Evolutionary conservation across 2,888 invertebrate genomes (phyloP), one percentile per base, ranked within the genome.

Genomic region (Tenthredo distinguenda): DNA sequence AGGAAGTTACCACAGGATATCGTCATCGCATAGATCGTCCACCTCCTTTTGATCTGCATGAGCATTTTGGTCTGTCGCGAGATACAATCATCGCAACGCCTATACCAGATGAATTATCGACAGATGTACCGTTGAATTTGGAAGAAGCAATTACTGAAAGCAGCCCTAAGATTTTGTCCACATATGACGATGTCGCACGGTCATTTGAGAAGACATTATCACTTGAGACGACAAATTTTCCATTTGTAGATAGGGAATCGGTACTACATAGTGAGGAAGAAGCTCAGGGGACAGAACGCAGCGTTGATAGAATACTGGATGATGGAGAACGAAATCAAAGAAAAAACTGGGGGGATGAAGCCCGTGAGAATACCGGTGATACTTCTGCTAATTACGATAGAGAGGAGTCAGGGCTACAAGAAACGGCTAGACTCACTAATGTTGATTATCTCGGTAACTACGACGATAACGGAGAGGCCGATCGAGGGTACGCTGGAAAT

Each of bases 31-130:
- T 62, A 58, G 58, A 81, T 15, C 37, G 18, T 40, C 58, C 81
- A 4, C 58, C 62, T n/a, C 81, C 81, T 9, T 81, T 81, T 9
- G 40, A 81, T 26, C 26, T 81, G 58, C 47, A 81, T n/a, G 40
- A 81, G 12, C 40, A 81, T 21, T 62, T 58, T 7, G 62, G 34
- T 37, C 21, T 62, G 18, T 21, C 81, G 40, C 50, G 62, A 34
- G 58, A 58, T 21, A 40, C 40, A 62, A 7, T 81, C 10, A 26
- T 77, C 31, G 31, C 31, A n/a, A 31, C 77, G n/a, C 43, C 77
- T 74, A 15, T 3, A 74, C 26, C 40, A 43, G 43, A 0, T 6
- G 74, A 74, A 74, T 40, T n/a, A 0, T 74, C 72, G 37, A 74
- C 72, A 68, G 68, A 34, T 68, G 68, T 68, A 26, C 68, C 68